A percentile compares a stretch with the other conserved stretches of the same genome.
These are phyloP conservation scores for Crax fasciolata DNA, from an alignment of 2,797 vertebrate genomes.

Conservation along the genomic window DNA sequence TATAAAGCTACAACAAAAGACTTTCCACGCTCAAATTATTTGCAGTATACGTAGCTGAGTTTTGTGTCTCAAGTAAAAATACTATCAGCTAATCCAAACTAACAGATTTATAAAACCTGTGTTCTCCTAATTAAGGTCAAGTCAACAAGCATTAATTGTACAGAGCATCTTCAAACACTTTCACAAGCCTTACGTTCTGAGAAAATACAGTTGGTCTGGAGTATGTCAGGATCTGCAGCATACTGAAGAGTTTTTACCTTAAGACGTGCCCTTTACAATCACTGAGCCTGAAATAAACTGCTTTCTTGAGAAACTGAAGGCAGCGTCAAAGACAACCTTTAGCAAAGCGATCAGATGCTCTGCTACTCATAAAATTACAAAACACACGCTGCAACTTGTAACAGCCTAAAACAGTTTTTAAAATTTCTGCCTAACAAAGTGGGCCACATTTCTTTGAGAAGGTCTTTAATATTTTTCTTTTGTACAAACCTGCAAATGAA, in stretches of 20 bases:
- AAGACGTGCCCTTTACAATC: background rate
- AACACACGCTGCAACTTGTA: background rate
- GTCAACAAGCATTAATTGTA: background rate
- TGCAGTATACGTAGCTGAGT: background rate
- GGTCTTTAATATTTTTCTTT: background rate
- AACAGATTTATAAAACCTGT: background rate
- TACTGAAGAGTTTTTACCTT: background rate
- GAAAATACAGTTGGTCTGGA: background rate
- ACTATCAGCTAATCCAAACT: background rate
- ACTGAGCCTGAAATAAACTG: background rate
- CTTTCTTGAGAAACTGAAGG: background rate
- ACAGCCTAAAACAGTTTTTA: background rate
- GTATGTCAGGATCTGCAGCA: background rate
- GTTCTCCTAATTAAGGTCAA: background rate
- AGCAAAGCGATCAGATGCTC: background rate
- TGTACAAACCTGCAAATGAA: background rate
- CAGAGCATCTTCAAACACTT: background rate
- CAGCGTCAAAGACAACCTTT: background rate
- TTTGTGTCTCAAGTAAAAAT: background rate
- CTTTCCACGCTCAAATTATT: background rate
- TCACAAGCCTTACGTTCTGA: background rate
- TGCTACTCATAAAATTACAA: background rate
- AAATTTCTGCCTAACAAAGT: background rate
- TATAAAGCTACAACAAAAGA: background rate
- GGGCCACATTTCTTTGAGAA: background rate